Conservation (phyloP, 1,140 invertebrate species). For the Pseudomyrmex gracilis region DNA sequence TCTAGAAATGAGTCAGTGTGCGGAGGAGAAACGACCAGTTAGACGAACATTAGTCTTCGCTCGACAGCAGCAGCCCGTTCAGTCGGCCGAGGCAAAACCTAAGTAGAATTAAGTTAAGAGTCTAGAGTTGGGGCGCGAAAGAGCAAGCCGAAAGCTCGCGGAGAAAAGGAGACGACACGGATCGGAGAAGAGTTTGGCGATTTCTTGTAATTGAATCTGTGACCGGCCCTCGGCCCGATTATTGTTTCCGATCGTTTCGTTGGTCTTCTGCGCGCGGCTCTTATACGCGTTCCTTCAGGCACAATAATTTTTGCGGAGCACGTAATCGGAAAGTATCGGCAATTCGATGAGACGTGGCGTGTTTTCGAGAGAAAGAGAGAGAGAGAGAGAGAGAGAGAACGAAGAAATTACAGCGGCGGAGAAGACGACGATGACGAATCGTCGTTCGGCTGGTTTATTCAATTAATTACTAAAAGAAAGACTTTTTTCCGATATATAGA, state of each 20-base stretch:
- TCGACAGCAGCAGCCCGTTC: slow-evolving; percentile 46
- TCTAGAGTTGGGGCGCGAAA: neutral
- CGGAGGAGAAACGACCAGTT: slow-evolving; percentile 53
- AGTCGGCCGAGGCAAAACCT: slow-evolving; percentile 50
- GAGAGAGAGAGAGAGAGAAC: too few species aligned
- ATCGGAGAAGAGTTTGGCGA: slow-evolving; percentile 44
- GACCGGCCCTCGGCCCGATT: slow-evolving; percentile 27
- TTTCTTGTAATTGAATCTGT: slow-evolving; percentile 62
- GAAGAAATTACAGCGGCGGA: slow-evolving; percentile 18
- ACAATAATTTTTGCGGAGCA: slow-evolving; percentile 53
- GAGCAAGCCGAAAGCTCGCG: neutral
- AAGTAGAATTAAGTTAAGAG: slow-evolving; percentile 59
- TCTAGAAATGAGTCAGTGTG: slow-evolving; percentile 30
- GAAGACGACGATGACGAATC: slow-evolving; percentile 1
- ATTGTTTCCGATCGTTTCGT: slow-evolving; percentile 45
- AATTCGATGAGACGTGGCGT: slow-evolving; percentile 11
- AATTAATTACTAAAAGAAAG: slow-evolving; percentile 21
- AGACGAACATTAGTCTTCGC: slow-evolving; percentile 63
- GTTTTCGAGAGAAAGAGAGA: slow-evolving; percentile 1
- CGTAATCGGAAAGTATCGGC: slow-evolving; percentile 55
- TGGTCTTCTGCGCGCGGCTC: neutral
- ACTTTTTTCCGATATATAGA: neutral
- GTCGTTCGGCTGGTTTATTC: slow-evolving; percentile 26
- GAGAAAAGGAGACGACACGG: neutral
- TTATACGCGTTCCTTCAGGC: neutral